Evolutionary conservation across 2,888 invertebrate species (phyloP), one percentile per base, ranked within the genome.

Genomic region (Tethea ocularis): DNA sequence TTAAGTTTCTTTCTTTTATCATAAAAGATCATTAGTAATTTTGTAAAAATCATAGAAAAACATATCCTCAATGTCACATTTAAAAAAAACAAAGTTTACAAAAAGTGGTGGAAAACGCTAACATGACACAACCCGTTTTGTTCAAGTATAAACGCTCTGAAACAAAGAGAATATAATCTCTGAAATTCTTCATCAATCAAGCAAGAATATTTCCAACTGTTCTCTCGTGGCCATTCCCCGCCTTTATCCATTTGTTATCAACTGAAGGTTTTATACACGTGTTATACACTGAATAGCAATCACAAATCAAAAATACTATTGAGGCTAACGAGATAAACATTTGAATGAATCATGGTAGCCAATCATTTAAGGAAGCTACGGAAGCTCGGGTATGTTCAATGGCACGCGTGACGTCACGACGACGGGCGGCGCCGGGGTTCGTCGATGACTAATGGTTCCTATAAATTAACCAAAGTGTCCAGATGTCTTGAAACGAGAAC

Each of bases 401-500:
- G 77, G 69, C 70, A 67, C 63, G 72, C 67, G 67, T 82, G 81
- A 80, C 78, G 77, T 80, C 78, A 81, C 59, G 13, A 53, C 61
- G 56, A 61, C 61, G 69, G 69, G 69, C 62, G 68, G 67, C 71
- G 74, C 71, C 69, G 69, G 71, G 46, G 29, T 67, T 57, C 66
- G 55, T 46, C 58, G 55, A 61, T 81, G 74, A 85, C 76, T 84
- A 86, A 86, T 84, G 72, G 71, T 63, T 57, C 60, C 69, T 62
- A 86, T 87, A 84, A 84, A 86, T 87, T 83, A 80, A 71, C 68
- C 72, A 59, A n/a, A 68, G 68, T 73, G 78, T 82, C 85, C 82
- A 83, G 77, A 82, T 84, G 78, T 78, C 80, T 79, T 63, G 64
- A 59, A 67, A 67, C 60, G 58, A 72, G 69, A 75, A 72, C 75